phyloP scores from a whole-genome alignment of 2,888 invertebrate species.

The Lasioglossum vierecki region DNA sequence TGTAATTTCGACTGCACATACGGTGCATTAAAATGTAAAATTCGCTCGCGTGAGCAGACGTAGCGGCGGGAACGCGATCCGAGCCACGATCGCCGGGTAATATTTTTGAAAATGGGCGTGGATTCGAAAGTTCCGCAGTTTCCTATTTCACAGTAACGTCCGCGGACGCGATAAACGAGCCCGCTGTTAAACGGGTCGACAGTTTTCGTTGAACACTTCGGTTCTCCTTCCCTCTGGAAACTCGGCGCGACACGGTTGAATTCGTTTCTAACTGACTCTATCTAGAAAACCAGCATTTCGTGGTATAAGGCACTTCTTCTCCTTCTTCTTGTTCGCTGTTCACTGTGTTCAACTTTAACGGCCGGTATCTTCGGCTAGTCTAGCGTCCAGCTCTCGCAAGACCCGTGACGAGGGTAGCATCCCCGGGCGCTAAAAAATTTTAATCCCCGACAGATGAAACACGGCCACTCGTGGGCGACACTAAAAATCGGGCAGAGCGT shows the following conservation, averaged over 20 bases:
- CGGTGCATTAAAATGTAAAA: not conserved
- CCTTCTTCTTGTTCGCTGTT: not conserved
- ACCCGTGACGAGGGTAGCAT: not conserved
- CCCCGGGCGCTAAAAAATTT: not conserved
- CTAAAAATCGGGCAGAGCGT: not conserved
- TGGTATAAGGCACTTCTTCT: not conserved
- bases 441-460: not conserved
- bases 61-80: not conserved
- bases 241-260: not conserved
- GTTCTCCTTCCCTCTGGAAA: not conserved
- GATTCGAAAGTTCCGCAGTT: not conserved
- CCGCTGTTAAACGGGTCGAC: not conserved
- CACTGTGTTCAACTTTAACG: not conserved
- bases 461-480: not conserved
- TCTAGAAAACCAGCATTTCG: not conserved
- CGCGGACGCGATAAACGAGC: not conserved
- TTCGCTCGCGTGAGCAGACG: not conserved
- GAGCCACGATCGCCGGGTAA: not conserved
- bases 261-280: not conserved
- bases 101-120: slow-evolving; percentile 1
- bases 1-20: not conserved
- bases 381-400: not conserved
- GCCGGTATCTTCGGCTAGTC: not conserved
- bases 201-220: not conserved
- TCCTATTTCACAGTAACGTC: not conserved